Percentiles rank a stretch among this genome's conserved stretches.
These are phyloP conservation scores for Limenitis camilla DNA, from an alignment of 2,888 invertebrate species.

Conservation along the genomic window DNA sequence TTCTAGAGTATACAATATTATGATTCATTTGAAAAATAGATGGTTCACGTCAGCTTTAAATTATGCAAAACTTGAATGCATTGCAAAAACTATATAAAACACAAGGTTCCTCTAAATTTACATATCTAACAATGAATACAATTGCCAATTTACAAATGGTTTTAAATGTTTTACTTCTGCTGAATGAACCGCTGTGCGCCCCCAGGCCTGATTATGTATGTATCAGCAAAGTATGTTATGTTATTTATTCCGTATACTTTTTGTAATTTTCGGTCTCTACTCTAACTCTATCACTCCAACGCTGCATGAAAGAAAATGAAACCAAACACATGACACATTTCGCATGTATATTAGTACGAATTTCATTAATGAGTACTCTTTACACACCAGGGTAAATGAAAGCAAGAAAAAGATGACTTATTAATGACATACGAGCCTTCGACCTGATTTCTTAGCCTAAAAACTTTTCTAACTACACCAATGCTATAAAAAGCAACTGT, in stretches of 20 bases:
- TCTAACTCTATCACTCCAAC: no score
- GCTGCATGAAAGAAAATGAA: no score
- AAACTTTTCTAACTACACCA: conserved; percentile 7
- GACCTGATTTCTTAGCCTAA: conserved; percentile 17
- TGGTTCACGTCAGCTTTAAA: conserved; percentile 6
- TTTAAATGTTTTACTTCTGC: conserved; percentile 1
- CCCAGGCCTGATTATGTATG: background rate
- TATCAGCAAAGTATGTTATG: background rate
- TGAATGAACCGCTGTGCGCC: background rate
- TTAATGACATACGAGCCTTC: no score
- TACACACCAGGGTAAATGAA: background rate
- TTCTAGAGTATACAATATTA: no score
- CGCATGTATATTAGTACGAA: background rate
- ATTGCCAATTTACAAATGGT: conserved; percentile 6
- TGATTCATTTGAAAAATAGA: background rate
- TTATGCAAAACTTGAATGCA: conserved; percentile 3
- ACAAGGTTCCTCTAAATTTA: conserved; percentile 16
- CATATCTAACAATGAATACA: conserved; percentile 12
- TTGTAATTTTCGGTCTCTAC: no score
- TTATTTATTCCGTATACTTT: background rate
- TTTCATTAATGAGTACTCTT: background rate
- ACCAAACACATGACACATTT: no score
- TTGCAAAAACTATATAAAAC: conserved; percentile 10
- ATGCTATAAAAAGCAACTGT: conserved; percentile 2
- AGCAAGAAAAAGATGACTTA: no score